A percentile compares a stretch with the other conserved stretches of the same genome.
Evolutionary conservation across 2,888 invertebrate genomes (phyloP).

Genomic region (Drosophila subsilvestris): DNA sequence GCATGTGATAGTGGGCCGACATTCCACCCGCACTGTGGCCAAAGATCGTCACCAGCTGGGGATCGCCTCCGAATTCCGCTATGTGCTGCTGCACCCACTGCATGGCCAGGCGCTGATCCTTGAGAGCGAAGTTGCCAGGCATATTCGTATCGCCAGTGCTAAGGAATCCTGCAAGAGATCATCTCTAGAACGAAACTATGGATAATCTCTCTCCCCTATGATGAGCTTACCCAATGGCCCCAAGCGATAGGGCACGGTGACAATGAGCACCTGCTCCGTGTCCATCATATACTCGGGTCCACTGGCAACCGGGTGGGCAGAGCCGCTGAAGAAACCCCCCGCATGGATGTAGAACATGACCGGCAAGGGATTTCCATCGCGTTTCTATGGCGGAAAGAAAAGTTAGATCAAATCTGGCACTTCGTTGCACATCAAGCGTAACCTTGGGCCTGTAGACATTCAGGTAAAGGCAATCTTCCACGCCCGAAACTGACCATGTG

Average conservation of each 20-base stretch:
- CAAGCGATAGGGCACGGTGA: slow-evolving; percentile 84
- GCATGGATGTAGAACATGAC: slow-evolving; percentile 86
- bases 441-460: slow-evolving; percentile 84
- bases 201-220: no score
- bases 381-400: background rate
- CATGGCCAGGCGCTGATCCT: slow-evolving; percentile 84
- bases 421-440: slow-evolving; percentile 8
- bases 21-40: slow-evolving; percentile 85
- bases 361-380: slow-evolving; percentile 63
- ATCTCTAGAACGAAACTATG: background rate
- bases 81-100: slow-evolving; percentile 84
- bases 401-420: background rate
- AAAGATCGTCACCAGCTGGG: slow-evolving; percentile 83
- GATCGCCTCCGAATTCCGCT: slow-evolving; percentile 83
- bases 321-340: slow-evolving; percentile 85
- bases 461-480: slow-evolving; percentile 85
- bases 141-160: slow-evolving; percentile 83
- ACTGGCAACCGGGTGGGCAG: slow-evolving; percentile 82
- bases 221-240: slow-evolving; percentile 72
- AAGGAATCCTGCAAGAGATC: slow-evolving; percentile 80
- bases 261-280: slow-evolving; percentile 84
- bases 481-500: slow-evolving; percentile 82
- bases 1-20: slow-evolving; percentile 84
- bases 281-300: slow-evolving; percentile 86
- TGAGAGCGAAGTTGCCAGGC: slow-evolving; percentile 84